phyloP scores from a whole-genome alignment of 2,888 invertebrate genomes.

The Drosophila buzzatii region DNA sequence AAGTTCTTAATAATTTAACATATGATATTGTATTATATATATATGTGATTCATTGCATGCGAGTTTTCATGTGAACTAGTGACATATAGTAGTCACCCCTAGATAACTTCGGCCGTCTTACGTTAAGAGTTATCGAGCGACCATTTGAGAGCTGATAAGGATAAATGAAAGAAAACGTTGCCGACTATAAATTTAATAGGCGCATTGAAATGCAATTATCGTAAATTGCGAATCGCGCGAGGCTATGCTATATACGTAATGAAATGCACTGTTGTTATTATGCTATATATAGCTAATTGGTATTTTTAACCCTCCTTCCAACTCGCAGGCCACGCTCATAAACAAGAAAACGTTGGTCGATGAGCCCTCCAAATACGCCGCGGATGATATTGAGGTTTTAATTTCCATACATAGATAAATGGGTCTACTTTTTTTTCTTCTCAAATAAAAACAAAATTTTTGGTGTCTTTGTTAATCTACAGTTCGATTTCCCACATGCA shows the following conservation, averaged over 20 bases:
- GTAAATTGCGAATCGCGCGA: background rate
- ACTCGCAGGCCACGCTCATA: slow-evolving; percentile 77
- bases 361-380: slow-evolving; percentile 75
- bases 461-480: slow-evolving; percentile 45
- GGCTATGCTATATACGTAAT: background rate
- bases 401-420: slow-evolving; percentile 41
- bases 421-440: background rate
- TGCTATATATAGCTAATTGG: slow-evolving; percentile 48
- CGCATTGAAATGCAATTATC: background rate
- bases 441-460: background rate
- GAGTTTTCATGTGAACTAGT: slow-evolving; percentile 5
- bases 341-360: slow-evolving; percentile 70
- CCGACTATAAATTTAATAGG: slow-evolving; percentile 23
- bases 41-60: slow-evolving; percentile 27
- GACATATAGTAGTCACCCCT: background rate
- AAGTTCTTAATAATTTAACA: background rate
- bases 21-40: background rate
- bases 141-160: slow-evolving; percentile 30
- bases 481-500: slow-evolving; percentile 3
- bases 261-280: slow-evolving; percentile 13
- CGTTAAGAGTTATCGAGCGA: slow-evolving; percentile 8
- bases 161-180: background rate
- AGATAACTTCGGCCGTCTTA: slow-evolving; percentile 3
- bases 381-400: slow-evolving; percentile 83
- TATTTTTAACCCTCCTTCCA: slow-evolving; percentile 50